Base-by-base conservation (phyloP, 2,888 invertebrate species). In the Junonia oenone region DNA sequence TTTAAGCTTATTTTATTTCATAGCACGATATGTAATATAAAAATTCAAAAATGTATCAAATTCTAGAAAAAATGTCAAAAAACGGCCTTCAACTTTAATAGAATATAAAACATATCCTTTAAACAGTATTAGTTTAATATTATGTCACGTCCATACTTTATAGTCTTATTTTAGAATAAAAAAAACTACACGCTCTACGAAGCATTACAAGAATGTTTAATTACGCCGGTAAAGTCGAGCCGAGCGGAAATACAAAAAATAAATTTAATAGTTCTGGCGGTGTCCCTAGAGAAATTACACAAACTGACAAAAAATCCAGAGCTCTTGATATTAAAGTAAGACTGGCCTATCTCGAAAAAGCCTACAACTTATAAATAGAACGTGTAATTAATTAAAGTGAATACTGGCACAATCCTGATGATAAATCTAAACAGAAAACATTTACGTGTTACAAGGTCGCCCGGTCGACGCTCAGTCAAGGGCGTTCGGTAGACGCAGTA, bases 391-490 rank as follows among this genome's bases (percentile, higher is more conserved):
- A 51, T 45, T 27, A 37, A 51, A 40, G 49, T 49, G 49, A 56
- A 52, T 45, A 35, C 45, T 45, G 45, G 47, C 78, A 81, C 75
- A 76, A 62, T 77, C 74, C 73, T 67, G 71, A 81, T 68, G 71
- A 81, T 78, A 79, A 74, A 81, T 78, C 72, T 73, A 81, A 83
- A 83, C 83, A 81, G 76, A 79, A 68, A 79, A 77, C 80, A 78
- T 83, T 84, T 81, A 83, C 79, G 76, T 73, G 67, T 66, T 67
- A 75, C 88, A 87, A 89, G 89, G 89, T 82, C 88, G 80, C 66
- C 85, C 85, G 85, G 89, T 85, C 86, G 81, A 66, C 78, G 78
- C 71, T 69, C 77, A 87, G 88, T 89, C 89, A 88, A 88, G 89
- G 89, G 84, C 89, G 78, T 79, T 80, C 81, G 72, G 83, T 83